These are phyloP conservation scores for Podarcis muralis DNA, from an alignment of 2,113 vertebrate species.

Conservation along the genomic window DNA sequence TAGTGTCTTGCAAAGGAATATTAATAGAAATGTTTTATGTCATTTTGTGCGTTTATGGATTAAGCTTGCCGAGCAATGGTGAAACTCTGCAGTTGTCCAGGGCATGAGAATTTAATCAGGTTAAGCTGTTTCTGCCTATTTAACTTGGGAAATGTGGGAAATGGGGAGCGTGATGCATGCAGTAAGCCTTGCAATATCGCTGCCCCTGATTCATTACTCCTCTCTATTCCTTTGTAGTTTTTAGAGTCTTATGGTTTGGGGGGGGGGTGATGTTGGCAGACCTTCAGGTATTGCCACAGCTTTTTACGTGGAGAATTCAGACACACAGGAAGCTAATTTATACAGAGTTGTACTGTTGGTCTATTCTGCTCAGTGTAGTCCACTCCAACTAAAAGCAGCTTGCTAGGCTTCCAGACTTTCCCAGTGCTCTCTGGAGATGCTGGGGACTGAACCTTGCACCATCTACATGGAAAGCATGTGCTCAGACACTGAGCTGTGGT, in stretches of 20 bases:
- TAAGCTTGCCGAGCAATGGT: slow-evolving; percentile 58
- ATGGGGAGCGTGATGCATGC: not conserved
- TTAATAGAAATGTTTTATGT: slow-evolving; percentile 55
- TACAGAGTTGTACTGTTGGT: not conserved
- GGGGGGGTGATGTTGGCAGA: not conserved
- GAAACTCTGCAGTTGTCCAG: slow-evolving; percentile 48
- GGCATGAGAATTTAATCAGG: slow-evolving; percentile 71
- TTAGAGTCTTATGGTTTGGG: not conserved
- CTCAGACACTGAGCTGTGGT: not conserved
- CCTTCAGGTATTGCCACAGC: not conserved
- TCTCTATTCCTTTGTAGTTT: not conserved
- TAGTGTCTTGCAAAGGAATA: slow-evolving; percentile 57
- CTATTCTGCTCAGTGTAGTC: too few relatives aligned
- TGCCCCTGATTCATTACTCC: not conserved
- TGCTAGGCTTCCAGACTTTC: not conserved
- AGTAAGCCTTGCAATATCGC: not conserved
- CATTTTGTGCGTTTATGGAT: slow-evolving; percentile 55
- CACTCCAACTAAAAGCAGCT: too few relatives aligned
- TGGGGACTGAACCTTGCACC: too few relatives aligned
- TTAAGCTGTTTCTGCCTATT: slow-evolving; percentile 66
- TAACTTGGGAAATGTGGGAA: slow-evolving; percentile 48
- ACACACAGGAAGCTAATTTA: not conserved
- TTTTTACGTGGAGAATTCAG: not conserved
- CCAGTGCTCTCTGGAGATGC: too few relatives aligned
- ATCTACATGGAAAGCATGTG: too few relatives aligned